Evolutionary conservation across 2,888 invertebrate genomes (phyloP), one percentile per base, ranked within the genome.

Genomic region (Idaea biselata): DNA sequence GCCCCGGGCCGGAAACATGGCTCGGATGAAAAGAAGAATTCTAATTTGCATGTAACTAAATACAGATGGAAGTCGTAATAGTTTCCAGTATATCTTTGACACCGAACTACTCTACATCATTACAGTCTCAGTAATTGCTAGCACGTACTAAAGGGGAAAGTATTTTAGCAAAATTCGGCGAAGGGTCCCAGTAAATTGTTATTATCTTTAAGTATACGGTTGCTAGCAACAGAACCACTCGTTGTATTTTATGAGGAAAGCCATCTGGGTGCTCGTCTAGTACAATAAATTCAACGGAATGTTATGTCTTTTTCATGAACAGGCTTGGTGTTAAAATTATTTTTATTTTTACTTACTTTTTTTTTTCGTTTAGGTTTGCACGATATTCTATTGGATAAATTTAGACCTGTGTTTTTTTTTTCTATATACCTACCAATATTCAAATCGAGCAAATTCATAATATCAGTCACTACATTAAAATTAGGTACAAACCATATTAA

Each of bases 221-320:
- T 81, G 85, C 80, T 86, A 86, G 84, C 82, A 85, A 83, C 85
- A 86, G 85, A 84, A 83, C 87, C 88, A 88, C 90, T 91, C 86
- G 80, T 84, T 81, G 85, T 89, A 89, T 91, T 91, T 91, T 91
- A 91, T 87, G 91, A 88, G 89, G 73, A 81, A 82, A 88, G 90
- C 88, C 91, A 91, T 91, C 91, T 91, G 91, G 88, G 89, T 82
- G 87, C 86, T 80, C 80, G 86, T 82, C 83, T 83, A 79, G 82
- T 80, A 86, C 88, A 86, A 91, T 91, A 91, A 92, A 91, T 91
- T 91, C 88, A 83, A 86, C 86, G 84, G 86, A 83, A 82, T 84
- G 87, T 89, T 89, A 91, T 84, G 85, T 88, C 88, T 88, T 89
- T 91, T 91, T 91, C 89, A 90, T 91, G 86, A 86, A 89, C 89